Evolutionary conservation across 1,140 invertebrate genomes (phyloP).

Genomic region (Pseudomyrmex concolor): DNA sequence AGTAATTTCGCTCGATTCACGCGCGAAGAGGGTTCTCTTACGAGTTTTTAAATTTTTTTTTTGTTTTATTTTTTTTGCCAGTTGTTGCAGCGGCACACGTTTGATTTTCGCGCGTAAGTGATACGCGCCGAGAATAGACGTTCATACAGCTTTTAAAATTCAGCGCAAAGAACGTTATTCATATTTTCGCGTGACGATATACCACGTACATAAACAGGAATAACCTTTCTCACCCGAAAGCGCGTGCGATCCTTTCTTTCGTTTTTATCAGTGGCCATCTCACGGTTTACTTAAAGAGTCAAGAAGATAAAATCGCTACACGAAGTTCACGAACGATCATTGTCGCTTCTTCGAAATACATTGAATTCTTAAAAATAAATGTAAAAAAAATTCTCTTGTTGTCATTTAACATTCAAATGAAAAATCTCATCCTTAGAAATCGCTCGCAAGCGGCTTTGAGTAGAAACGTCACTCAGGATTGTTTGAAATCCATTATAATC

Average conservation of each 20-base stretch:
- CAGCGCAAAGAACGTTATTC: constrained; percentile 66
- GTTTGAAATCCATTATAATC: neutral
- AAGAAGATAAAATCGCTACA: constrained; percentile 58
- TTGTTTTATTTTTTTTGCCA: neutral
- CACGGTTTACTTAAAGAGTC: constrained; percentile 23
- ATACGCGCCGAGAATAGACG: neutral
- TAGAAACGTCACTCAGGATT: neutral
- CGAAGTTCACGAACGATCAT: constrained; percentile 34
- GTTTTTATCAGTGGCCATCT: constrained; percentile 51
- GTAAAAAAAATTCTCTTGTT: too few relatives aligned
- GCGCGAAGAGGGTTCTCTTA: too few relatives aligned
- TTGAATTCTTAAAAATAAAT: too few relatives aligned
- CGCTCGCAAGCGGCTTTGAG: too few relatives aligned
- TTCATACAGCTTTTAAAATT: too few relatives aligned
- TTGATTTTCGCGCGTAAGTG: constrained; percentile 9
- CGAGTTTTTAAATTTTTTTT: neutral
- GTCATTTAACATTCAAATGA: neutral
- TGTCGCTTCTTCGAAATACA: too few relatives aligned
- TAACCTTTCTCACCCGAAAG: constrained; percentile 64
- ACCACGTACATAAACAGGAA: constrained; percentile 65
- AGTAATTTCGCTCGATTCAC: neutral
- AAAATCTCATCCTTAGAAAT: neutral
- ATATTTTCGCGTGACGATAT: constrained; percentile 60
- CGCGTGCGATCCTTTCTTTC: constrained; percentile 31
- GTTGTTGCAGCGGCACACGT: neutral